These are phyloP conservation scores for Apodemus sylvaticus DNA, from an alignment of 2,113 vertebrate genomes.

Conservation along the genomic window DNA sequence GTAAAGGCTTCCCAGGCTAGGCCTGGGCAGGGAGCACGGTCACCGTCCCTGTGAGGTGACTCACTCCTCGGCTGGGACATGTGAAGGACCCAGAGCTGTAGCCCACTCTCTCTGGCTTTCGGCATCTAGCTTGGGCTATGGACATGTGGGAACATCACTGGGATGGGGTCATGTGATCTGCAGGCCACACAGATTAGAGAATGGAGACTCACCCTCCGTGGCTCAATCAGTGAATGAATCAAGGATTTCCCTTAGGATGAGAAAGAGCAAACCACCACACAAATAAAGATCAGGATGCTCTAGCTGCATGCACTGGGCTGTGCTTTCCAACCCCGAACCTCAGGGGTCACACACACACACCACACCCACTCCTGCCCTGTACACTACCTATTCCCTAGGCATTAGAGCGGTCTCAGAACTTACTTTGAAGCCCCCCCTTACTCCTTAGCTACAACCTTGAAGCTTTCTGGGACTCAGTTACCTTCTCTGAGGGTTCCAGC, in stretches of 20 bases:
- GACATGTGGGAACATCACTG: background rate
- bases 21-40: background rate
- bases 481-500: background rate
- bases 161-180: background rate
- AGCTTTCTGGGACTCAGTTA: background rate
- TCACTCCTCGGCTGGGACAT: background rate
- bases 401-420: background rate
- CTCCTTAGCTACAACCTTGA: too few species aligned
- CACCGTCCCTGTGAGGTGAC: accelerated
- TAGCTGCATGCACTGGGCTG: accelerated
- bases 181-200: background rate
- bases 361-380: background rate
- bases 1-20: background rate
- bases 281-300: background rate
- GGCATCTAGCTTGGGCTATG: background rate
- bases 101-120: accelerated
- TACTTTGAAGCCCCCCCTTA: background rate
- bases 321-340: accelerated
- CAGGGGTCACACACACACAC: accelerated
- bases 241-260: background rate
- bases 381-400: background rate
- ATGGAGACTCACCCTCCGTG: background rate
- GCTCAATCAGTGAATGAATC: background rate
- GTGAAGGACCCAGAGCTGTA: too few species aligned
- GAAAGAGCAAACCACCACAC: background rate